phyloP scores from a whole-genome alignment of 2,113 vertebrate genomes.

The Scatophagus argus region DNA sequence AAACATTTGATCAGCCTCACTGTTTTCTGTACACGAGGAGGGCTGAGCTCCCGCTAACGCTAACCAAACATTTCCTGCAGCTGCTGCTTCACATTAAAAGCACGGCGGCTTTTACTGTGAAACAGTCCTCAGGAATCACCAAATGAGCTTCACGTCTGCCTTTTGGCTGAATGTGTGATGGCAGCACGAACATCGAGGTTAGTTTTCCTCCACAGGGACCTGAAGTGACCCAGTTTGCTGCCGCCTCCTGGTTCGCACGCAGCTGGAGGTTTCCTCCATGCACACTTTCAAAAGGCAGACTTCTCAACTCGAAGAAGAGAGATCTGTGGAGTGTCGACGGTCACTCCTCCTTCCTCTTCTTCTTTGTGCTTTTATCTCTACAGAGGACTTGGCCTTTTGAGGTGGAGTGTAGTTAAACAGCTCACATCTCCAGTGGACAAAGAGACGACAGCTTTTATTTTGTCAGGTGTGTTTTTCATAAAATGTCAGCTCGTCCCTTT shows the following conservation, averaged over 20 bases:
- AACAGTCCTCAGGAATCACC: background rate
- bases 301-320: background rate
- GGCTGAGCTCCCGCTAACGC: background rate
- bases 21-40: too few relatives aligned
- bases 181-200: background rate
- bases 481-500: too few relatives aligned
- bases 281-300: background rate
- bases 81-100: background rate
- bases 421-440: background rate
- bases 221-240: constrained; percentile 7
- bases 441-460: too few relatives aligned
- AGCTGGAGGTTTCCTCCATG: constrained; percentile 3
- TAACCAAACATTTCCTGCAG: background rate
- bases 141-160: background rate
- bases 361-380: background rate
- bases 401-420: background rate
- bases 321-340: constrained; percentile 2
- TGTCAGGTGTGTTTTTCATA: too few relatives aligned
- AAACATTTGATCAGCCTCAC: too few relatives aligned
- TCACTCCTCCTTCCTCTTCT: too few relatives aligned
- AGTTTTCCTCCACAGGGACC: background rate
- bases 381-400: background rate
- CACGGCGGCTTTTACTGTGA: background rate
- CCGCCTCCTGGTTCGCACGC: background rate
- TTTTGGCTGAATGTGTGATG: background rate